These are phyloP conservation scores for Seladonia tumulorum DNA, from an alignment of 2,888 invertebrate species.

Conservation along the genomic window DNA sequence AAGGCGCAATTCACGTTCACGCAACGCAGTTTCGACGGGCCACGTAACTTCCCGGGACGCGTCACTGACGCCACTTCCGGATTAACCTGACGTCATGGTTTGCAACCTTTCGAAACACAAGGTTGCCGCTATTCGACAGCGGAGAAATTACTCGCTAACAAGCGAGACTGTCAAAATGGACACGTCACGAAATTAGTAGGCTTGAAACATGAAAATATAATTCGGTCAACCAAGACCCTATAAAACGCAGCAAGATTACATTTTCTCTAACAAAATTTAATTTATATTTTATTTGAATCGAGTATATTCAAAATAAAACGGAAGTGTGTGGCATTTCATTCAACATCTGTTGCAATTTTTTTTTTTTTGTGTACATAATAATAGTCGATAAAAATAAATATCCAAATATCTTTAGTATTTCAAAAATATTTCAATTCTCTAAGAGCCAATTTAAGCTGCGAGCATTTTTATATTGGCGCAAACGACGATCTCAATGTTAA, in stretches of 20 bases:
- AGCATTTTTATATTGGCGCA: background rate
- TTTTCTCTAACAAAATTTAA: no score
- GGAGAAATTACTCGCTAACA: background rate
- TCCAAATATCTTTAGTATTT: no score
- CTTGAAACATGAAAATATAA: no score
- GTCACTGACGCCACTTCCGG: background rate
- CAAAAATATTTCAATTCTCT: background rate
- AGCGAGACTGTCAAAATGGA: background rate
- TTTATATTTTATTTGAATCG: no score
- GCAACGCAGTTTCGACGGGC: background rate
- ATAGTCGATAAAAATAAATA: no score
- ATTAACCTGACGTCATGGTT: background rate
- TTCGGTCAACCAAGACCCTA: no score
- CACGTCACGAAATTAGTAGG: no score
- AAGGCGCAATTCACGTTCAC: constrained; percentile 47
- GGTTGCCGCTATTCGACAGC: background rate
- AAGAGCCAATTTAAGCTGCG: background rate
- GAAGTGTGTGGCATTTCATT: no score
- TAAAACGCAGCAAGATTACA: no score
- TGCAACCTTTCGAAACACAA: background rate
- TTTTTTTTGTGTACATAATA: no score
- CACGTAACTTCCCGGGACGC: background rate
- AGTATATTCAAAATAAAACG: no score
- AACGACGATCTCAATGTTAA: background rate
- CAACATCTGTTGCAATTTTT: no score